Base-by-base conservation (phyloP, 2,888 invertebrate genomes). In the Pelosia muscerda region DNA sequence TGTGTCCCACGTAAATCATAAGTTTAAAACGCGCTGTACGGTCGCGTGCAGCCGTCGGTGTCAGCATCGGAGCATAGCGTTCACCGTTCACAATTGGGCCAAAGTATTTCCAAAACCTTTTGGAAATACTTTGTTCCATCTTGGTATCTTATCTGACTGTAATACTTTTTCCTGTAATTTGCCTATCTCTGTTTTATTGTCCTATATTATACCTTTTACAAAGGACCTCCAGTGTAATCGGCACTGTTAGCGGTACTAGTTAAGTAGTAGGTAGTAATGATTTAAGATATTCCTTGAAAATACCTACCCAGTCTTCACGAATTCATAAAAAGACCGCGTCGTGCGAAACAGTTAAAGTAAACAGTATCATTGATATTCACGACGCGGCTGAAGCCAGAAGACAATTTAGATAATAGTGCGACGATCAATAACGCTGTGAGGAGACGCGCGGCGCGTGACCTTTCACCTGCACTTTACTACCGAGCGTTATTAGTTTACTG, bases 361-460 rank as follows among this genome's bases (percentile, higher is more conserved):
- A n/a, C 31, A 9, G 13, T 23, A 31, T 31, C 53, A 62, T 62
- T 62, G 62, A 31, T 31, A 63, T 54, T 63, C 62, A 53, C 6
- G 28, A 11, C 31, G 55, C 54, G 54, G 22, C 19, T 1, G 15
- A 26, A 28, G 22, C 63, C 62, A 23, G 34, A 34, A 55, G 34
- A 55, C 25, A 56, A 8, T 63, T 55, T 23, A 53, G 8, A 22
- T 23, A 2, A 28, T 38, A 25, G 55, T 19, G 19, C 53, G 25
- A 42, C 38, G 64, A 15, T 73, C 75, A 65, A 76, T 75, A 70
- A 66, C 67, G 74, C 56, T 69, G 64, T 68, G 59, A 56, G 73
- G 38, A 23, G n/a, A n/a, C n/a, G n/a, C 34, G 19, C 58, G 67
- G 31, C 53, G 19, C 59, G 70, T 73, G 74, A 70, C 70, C 73